Base-by-base conservation (phyloP, 2,797 vertebrate genomes). In the Intellagama lesueurii region DNA sequence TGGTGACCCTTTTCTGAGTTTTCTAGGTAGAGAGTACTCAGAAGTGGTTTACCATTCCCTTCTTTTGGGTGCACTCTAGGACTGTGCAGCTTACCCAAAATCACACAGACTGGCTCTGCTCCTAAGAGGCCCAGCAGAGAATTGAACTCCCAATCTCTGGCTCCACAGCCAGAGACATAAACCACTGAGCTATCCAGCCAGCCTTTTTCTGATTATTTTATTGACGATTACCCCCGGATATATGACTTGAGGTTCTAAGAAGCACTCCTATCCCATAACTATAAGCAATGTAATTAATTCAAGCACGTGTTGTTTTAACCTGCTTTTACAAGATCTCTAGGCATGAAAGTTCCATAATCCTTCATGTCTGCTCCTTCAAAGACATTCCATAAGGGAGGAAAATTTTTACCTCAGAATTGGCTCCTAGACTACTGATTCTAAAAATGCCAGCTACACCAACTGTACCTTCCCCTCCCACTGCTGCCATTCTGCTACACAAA, bases 331-430 rank as follows among this genome's bases (percentile, higher is more conserved):
- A n/a, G 12, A 47, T 28, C 32, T 86, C 24, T 30, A 72, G 32
- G 75, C 40, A 60, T 89, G 82, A 60, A 52, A 66, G 22, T 85
- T 77, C 72, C 32, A 56, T n/a, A 69, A 17, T 77, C 70, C 16
- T 83, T 68, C 80, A 49, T 77, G 80, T 19, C 56, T 76, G 40
- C 28, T 69, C n/a, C 72, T 82, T n/a, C 79, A 90, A 82, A 66
- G 32, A 77, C 68, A 77, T 77, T 81, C 80, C 64, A 83, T 1
- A 77, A 8, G 26, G 28, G n/a, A 77, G 60, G 70, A 77, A 86
- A 44, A 77, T 1, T 0, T 83, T 26, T 84, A 70, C 19, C 6
- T 80, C 66, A 69, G 30, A 52, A 52, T 60, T 44, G n/a, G 26
- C 70, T 80, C 9, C 49, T 11, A 5, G 9, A 40, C 5, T 56